phyloP scores from a whole-genome alignment of 2,113 vertebrate genomes.

The Pygoscelis adeliae region DNA sequence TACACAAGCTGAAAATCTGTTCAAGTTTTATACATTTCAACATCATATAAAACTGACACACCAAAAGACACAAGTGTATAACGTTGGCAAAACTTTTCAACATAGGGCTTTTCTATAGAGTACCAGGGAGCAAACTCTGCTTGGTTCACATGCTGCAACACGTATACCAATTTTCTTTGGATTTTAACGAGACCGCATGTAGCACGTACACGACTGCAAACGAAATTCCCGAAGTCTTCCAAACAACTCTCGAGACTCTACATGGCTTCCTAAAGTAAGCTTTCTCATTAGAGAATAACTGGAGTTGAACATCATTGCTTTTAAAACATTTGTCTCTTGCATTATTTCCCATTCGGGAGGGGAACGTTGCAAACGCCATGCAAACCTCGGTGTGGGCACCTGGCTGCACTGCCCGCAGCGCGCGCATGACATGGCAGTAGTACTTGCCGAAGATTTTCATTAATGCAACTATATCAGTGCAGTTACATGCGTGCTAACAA shows the following conservation, averaged over 20 bases:
- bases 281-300: not conserved
- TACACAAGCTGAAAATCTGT: not conserved
- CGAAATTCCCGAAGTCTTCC: not conserved
- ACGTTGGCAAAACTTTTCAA: not conserved
- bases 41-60: not conserved
- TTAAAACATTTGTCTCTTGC: not conserved
- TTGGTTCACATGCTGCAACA: not conserved
- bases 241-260: not conserved
- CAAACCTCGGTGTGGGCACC: rapidly evolving
- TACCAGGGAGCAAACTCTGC: not conserved
- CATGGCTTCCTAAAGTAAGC: not conserved
- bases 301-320: not conserved
- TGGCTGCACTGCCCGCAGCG: rapidly evolving
- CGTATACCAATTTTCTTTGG: not conserved
- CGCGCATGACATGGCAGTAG: rapidly evolving
- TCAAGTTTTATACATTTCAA: not conserved
- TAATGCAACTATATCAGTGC: not conserved
- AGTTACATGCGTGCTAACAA: not conserved
- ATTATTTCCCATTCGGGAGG: not conserved
- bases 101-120: not conserved
- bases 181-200: rapidly evolving
- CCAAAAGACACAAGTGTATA: not conserved
- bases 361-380: not conserved
- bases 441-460: not conserved
- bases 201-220: not conserved